Evolutionary conservation across 2,888 invertebrate species (phyloP), one percentile per base, ranked within the genome.

Genomic region (Nomada flava): DNA sequence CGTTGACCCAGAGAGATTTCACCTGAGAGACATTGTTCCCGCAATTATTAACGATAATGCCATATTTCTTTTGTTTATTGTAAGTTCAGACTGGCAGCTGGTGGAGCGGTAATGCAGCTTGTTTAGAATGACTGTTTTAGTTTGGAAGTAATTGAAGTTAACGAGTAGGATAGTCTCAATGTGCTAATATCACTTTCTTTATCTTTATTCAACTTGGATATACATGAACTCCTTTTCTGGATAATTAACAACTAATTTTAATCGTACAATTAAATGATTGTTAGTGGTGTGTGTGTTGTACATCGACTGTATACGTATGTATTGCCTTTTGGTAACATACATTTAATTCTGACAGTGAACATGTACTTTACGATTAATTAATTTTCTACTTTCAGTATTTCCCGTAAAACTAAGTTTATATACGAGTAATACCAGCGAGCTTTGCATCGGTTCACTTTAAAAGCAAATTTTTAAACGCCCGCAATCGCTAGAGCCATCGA

Each of bases 61-160:
- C 9, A 67, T 13, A 65, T 53, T 67, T 36, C 53, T 53, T 67
- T 53, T 53, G 53, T 67, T 53, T 29, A 29, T 50, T 64, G n/a
- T n/a, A 18, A 26, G 50, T 29, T 47, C 2, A 29, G 2, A 10
- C 15, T 47, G 26, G 13, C 3, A 64, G 15, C 2, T 18, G 18
- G 15, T 63, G 13, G 4, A 47, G 18, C 9, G 29, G 9, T 36
- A 60, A 18, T 18, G 2, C 7, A 2, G 10, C 2, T 36, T 36
- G 7, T 26, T 26, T 47, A 1, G 47, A 47, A 63, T 63, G n/a
- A 64, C 7, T 29, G 50, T 5, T 65, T n/a, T 0, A n/a, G 11
- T 36, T 53, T 18, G 7, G 7, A n/a, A 42, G 13, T 20, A 20
- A 63, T 44, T 44, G 7, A 20, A 63, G 13, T n/a, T 36, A 7